Conservation (phyloP, 92 coral and sea anemone species). For the Phenganax subtilis region DNA sequence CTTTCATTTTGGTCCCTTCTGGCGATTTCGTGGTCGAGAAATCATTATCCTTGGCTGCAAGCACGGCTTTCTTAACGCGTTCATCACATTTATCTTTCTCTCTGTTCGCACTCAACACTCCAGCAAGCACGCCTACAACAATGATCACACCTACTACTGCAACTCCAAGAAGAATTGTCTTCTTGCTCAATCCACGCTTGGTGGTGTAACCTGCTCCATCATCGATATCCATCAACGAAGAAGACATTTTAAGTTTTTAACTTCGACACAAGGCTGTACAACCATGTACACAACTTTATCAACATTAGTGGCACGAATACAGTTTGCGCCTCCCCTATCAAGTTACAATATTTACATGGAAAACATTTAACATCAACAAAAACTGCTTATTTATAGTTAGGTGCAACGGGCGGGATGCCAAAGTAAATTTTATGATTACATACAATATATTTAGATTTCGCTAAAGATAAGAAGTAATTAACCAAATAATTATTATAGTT, state of each 20-base stretch:
- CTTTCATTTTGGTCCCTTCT: background rate
- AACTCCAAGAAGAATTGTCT: constrained; percentile 40
- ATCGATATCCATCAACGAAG: constrained; percentile 11
- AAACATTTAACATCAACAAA: no score
- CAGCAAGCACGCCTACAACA: constrained; percentile 67
- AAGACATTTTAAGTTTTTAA: background rate
- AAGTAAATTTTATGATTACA: no score
- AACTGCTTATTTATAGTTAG: no score
- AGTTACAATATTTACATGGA: no score
- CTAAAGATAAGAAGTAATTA: no score
- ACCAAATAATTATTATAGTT: no score
- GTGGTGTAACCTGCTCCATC: background rate
- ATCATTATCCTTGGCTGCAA: constrained; percentile 44
- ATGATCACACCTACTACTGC: constrained; percentile 51
- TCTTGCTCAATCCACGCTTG: background rate
- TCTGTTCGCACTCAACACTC: constrained; percentile 70
- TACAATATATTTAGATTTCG: no score
- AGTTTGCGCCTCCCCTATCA: no score
- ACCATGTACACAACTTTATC: background rate
- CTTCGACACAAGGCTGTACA: background rate
- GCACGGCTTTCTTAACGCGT: constrained; percentile 33
- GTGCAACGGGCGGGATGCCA: no score
- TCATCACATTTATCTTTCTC: constrained; percentile 53
- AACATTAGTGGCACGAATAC: background rate
- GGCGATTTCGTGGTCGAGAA: background rate